Percentiles rank a stretch among this genome's conserved stretches.
These are phyloP conservation scores for Monarcha castaneiventris DNA, from an alignment of 2,113 vertebrate genomes.

Conservation along the genomic window DNA sequence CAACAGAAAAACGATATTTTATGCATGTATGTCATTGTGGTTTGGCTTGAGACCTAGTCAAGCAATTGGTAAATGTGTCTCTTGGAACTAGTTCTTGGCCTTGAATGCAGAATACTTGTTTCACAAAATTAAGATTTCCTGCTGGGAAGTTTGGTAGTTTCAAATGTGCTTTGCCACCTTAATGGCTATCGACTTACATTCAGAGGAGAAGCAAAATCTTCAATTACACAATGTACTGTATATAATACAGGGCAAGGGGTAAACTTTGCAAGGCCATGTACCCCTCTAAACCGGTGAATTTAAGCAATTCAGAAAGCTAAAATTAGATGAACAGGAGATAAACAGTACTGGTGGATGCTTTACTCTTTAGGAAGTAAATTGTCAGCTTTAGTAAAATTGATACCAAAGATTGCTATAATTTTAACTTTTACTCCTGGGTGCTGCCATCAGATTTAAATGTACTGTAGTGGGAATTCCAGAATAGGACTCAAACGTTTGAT, in stretches of 20 bases:
- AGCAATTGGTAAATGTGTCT: constrained; percentile 23
- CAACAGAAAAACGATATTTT: neutral
- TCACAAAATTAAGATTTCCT: constrained; percentile 47
- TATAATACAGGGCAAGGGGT: neutral
- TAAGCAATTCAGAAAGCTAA: neutral
- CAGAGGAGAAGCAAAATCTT: neutral
- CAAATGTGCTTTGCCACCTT: neutral
- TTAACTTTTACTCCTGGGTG: neutral
- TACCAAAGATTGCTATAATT: neutral
- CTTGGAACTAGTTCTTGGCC: constrained; percentile 42
- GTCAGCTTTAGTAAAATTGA: neutral
- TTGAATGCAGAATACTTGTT: neutral
- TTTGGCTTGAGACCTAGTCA: constrained; percentile 8
- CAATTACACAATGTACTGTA: neutral
- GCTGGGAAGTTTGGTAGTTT: constrained; percentile 12
- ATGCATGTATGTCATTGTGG: neutral
- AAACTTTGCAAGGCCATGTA: neutral
- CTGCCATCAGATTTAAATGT: neutral
- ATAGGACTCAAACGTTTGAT: neutral
- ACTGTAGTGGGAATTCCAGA: neutral
- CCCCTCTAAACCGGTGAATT: neutral
- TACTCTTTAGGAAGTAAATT: neutral
- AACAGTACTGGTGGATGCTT: neutral
- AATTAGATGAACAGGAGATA: neutral
- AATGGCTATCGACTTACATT: neutral